Conservation (phyloP, 2,797 vertebrate species). For the Eulemur albifrons region DNA sequence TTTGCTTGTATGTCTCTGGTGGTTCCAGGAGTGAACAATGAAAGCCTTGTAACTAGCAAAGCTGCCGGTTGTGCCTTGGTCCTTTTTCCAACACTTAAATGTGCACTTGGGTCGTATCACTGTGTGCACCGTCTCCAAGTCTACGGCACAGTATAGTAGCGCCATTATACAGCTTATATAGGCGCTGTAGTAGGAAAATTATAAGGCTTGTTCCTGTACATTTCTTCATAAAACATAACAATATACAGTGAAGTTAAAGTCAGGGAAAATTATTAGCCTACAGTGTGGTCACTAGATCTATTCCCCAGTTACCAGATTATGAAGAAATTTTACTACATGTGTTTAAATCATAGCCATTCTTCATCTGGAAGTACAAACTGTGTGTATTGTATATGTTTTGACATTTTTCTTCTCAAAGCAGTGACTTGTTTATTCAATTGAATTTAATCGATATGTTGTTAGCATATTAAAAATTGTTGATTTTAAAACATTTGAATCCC, state of each 20-base stretch:
- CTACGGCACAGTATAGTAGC: background rate
- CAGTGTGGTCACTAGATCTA: background rate
- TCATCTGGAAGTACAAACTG: background rate
- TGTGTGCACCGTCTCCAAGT: constrained; percentile 13
- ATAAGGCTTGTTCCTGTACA: background rate
- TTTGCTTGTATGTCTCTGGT: background rate
- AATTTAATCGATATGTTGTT: background rate
- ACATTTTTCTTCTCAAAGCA: constrained; percentile 7
- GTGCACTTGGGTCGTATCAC: background rate
- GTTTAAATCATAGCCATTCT: constrained; percentile 11
- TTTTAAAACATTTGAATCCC: background rate
- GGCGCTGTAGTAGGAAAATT: background rate
- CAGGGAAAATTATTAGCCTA: background rate
- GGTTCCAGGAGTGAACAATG: background rate
- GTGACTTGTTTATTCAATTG: background rate
- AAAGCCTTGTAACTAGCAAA: constrained; percentile 46
- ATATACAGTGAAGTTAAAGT: background rate
- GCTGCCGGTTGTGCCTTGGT: background rate
- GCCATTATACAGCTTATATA: constrained; percentile 17
- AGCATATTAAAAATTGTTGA: background rate
- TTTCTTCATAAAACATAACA: constrained; percentile 6
- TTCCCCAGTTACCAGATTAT: background rate
- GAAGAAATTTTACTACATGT: background rate
- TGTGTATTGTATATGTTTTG: background rate
- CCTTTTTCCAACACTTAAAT: constrained; percentile 13